phyloP scores from a whole-genome alignment of 2,888 invertebrate species.

The Cheilosia impressa region DNA sequence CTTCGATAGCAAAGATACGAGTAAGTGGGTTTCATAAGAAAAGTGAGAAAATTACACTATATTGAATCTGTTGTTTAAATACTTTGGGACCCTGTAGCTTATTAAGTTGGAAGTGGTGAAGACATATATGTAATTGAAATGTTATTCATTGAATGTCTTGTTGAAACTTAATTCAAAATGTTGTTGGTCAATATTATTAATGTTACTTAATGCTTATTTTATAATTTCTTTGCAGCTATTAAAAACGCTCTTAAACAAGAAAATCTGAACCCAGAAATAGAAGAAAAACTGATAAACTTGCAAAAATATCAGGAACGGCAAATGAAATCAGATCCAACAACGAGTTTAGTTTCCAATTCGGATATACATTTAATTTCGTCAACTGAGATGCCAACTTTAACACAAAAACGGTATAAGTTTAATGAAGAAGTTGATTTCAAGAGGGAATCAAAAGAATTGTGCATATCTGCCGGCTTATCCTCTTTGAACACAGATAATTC shows the following conservation, averaged over 20 bases:
- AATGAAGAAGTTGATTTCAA: constrained; percentile 40
- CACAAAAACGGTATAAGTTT: constrained; percentile 42
- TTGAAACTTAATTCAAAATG: too few species aligned
- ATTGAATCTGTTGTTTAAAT: too few species aligned
- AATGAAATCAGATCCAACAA: constrained; percentile 85
- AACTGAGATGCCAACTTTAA: constrained; percentile 18
- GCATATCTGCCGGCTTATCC: constrained; percentile 8
- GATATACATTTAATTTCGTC: constrained; percentile 32
- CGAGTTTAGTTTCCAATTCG: constrained; percentile 80
- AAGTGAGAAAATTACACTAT: too few species aligned
- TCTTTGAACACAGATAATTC: constrained; percentile 21
- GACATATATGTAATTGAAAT: too few species aligned
- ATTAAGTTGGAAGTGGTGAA: too few species aligned
- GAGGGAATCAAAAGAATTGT: constrained; percentile 68
- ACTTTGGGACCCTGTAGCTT: too few species aligned
- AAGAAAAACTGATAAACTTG: constrained; percentile 94
- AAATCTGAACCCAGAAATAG: constrained; percentile 95
- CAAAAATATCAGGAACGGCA: constrained; percentile 93
- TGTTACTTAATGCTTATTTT: background rate
- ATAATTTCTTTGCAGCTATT: constrained; percentile 87
- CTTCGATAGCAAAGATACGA: too few species aligned
- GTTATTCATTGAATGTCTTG: too few species aligned
- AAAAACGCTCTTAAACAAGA: constrained; percentile 96
- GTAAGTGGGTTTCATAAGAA: too few species aligned
- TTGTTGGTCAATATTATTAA: too few species aligned